Base-by-base conservation (phyloP, 2,888 invertebrate genomes). In the Agriopis aurantiaria region DNA sequence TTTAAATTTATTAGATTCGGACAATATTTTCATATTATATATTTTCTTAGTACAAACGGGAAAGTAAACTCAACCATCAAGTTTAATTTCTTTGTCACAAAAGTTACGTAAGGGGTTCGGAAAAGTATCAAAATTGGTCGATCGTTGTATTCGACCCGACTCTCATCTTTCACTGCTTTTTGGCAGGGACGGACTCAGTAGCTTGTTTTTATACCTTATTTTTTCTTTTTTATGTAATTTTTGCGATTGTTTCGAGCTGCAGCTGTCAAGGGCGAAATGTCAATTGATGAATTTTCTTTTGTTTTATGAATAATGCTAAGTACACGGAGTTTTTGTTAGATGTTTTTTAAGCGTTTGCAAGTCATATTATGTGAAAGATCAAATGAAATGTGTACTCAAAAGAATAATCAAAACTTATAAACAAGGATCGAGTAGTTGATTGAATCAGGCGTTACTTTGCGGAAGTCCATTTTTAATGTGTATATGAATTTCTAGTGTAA, bases 161-260 rank as follows among this genome's bases (percentile, higher is more conserved):
- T 90, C 91, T 92, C 92, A 92, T 93, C 93, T 92, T 92, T 92
- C 92, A 92, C 93, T 90, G 92, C 87, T 91, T 88, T 88, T 82
- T 79, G 82, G 73, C 87, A 88, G 93, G 91, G 87, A 72, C 86
- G 92, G 60, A 91, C 75, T 90, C 62, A 33, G 79, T 14, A 6
- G 60, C 60, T 65, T 69, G 69, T 59, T 68, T 51, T 61, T 68
- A 14, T 48, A 33, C 33, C 68, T 60, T 51, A 33, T 48, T 52
- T 62, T 43, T 41, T 52, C 8, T 40, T 41, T 73, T 68, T 72
- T 58, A 63, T 58, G 63, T 69, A 58, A 68, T 66, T 75, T 71
- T 63, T 62, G 69, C 72, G 62, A 73, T 66, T 74, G 66, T 75
- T 65, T 70, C 63, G 55, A 51, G 48, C n/a, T 60, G 68, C 70